Evolutionary conservation across 2,888 invertebrate genomes (phyloP), one percentile per base, ranked within the genome.

Genomic region (Dasysyrphus tricinctus): DNA sequence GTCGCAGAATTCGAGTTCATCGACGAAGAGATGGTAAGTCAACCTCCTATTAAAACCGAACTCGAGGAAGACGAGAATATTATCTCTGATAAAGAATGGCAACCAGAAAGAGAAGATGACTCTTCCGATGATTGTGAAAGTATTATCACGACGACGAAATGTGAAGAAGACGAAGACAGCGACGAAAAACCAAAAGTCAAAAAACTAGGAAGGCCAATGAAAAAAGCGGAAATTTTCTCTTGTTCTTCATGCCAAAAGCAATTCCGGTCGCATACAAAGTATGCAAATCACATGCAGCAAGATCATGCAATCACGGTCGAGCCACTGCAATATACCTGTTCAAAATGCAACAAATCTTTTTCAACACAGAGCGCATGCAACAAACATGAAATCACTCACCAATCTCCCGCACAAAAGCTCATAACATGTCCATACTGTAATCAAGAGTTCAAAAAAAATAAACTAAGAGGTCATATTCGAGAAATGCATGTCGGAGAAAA

Each of bases 401-500:
- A 90, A 54, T 91, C 92, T 0, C 59, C 90, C 59, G 87, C 89
- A 3, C 88, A 89, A 56, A 89, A 89, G 19, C 57, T 88, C 29
- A 89, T 88, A 63, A 81, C 63, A 7, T 92, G 92, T 79, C 80
- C 88, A 16, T 90, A 89, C 37, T 92, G 92, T 76, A 90, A 91
- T 37, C 91, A 91, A 79, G 90, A 90, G 69, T 92, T 91, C 32
- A 14, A 89, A 89, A n/a, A 90, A 89, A 51, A 88, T 88, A 3
- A 87, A 89, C 0, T 90, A 90, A 0, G 89, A 42, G 88, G 89
- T 0, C 91, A 92, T 49, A 88, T 90, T 5, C 90, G 91, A 57
- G 90, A 91, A 0, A 90, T 91, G 24, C 92, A 92, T 74, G 89
- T 90, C 4, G 91, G 91, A 49, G 89, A 89, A 14, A 91, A 93